A percentile compares a stretch with the other conserved stretches of the same genome.
phyloP scores from a whole-genome alignment of 2,797 vertebrate genomes.

The Coendou prehensilis region DNA sequence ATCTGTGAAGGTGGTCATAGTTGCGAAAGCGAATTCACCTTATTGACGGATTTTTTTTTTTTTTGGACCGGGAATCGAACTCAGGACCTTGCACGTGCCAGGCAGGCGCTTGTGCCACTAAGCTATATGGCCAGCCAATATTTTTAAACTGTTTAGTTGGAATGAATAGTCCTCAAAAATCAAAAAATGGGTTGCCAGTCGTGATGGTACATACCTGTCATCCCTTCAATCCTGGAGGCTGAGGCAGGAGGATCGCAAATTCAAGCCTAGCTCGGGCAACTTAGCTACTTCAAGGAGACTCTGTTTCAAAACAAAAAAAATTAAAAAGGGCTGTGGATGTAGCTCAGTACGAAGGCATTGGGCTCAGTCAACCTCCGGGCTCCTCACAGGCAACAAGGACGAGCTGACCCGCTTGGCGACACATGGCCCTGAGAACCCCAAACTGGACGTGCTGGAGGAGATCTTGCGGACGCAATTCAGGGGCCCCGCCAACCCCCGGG shows the following conservation, averaged over 20 bases:
- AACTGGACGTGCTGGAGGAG: constrained; percentile 90
- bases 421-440: constrained; percentile 92
- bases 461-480: constrained; percentile 91
- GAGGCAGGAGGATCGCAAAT: background rate
- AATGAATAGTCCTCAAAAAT: background rate
- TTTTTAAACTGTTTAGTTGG: background rate
- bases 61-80: no score
- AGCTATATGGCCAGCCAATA: background rate
- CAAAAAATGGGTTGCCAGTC: background rate
- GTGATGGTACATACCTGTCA: background rate
- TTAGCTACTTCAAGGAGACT: background rate
- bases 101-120: background rate
- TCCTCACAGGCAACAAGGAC: constrained; percentile 88
- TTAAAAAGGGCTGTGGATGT: background rate
- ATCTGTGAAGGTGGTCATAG: background rate
- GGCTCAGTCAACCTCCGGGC: background rate
- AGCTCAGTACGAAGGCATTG: background rate
- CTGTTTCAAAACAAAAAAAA: background rate
- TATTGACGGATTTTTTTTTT: background rate
- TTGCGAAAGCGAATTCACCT: background rate
- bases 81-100: no score
- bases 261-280: background rate
- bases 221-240: background rate
- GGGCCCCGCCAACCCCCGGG: constrained; percentile 83
- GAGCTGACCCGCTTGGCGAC: constrained; percentile 85